Percentiles rank a stretch among this genome's conserved stretches.
Evolutionary conservation across 2,888 invertebrate genomes (phyloP).

Genomic region (Thereva nobilitata): DNA sequence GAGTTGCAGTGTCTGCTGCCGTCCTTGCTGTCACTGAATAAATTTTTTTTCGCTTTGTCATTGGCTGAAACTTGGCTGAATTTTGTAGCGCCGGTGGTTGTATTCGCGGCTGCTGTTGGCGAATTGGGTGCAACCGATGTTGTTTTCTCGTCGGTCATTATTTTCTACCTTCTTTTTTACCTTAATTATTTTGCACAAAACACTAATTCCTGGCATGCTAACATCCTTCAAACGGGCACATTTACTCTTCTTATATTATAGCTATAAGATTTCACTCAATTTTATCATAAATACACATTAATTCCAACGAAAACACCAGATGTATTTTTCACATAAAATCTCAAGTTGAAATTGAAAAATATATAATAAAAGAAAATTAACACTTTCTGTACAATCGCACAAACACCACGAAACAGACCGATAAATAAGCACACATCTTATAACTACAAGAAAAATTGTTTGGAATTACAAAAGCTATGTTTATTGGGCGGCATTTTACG

Average conservation of each 20-base stretch:
- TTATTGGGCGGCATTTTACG: slow-evolving; percentile 14
- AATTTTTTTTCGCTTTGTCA: slow-evolving; percentile 29
- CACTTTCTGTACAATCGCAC: too few species aligned
- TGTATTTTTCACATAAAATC: too few species aligned
- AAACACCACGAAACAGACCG: slow-evolving; percentile 17
- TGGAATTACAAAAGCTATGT: neutral
- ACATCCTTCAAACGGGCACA: slow-evolving; percentile 10
- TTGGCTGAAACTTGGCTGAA: neutral
- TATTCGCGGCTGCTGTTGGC: neutral
- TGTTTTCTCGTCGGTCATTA: slow-evolving; percentile 10
- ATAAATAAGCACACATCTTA: slow-evolving; percentile 15
- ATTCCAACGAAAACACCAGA: neutral
- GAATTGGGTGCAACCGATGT: neutral
- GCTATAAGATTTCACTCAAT: slow-evolving; percentile 7
- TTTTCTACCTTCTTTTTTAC: slow-evolving; percentile 4
- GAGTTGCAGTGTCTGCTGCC: slow-evolving; percentile 41
- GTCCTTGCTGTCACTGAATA: slow-evolving; percentile 15
- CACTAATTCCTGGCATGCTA: slow-evolving; percentile 27
- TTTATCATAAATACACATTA: neutral
- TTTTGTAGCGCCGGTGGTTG: slow-evolving; percentile 5
- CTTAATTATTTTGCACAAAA: slow-evolving; percentile 14
- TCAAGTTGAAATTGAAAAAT: too few species aligned
- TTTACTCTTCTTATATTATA: slow-evolving; percentile 2
- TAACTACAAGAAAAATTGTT: neutral
- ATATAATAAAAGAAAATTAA: too few species aligned